Conservation (phyloP, 2,113 vertebrate species). For the Sceloporus undulatus region DNA sequence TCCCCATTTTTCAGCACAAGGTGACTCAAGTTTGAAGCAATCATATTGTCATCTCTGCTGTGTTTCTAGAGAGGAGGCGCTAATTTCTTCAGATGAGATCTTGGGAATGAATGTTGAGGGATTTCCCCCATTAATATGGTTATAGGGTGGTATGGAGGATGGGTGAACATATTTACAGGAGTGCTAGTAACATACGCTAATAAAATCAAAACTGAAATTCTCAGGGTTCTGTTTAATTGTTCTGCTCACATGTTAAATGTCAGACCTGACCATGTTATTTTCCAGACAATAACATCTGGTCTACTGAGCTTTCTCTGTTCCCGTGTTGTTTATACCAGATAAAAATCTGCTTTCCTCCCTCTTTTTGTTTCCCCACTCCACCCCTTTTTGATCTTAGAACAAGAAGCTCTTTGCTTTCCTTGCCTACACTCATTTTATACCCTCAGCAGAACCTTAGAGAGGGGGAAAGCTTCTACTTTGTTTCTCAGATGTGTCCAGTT, state of each 20-base stretch:
- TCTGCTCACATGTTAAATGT: background rate
- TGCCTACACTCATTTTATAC: conserved; percentile 1
- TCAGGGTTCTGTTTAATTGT: background rate
- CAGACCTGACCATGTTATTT: background rate
- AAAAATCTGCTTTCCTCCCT: background rate
- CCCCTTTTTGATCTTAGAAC: conserved; percentile 6
- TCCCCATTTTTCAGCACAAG: background rate
- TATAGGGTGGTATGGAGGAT: too few species aligned
- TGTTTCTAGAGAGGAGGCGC: background rate
- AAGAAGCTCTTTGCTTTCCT: background rate
- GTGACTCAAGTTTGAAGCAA: background rate
- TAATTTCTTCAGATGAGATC: background rate
- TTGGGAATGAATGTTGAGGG: background rate
- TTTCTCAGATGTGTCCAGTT: conserved; percentile 6
- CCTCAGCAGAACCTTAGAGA: background rate
- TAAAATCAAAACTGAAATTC: background rate
- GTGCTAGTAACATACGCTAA: background rate
- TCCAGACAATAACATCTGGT: background rate
- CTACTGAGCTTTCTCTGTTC: conserved; percentile 6
- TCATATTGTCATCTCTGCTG: background rate
- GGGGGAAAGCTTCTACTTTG: background rate
- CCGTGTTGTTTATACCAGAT: conserved; percentile 8
- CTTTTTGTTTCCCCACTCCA: background rate
- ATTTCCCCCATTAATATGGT: background rate
- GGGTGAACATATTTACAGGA: too few species aligned